Conservation (phyloP, 2,113 vertebrate species). For the Rhizomys pruinosus region DNA sequence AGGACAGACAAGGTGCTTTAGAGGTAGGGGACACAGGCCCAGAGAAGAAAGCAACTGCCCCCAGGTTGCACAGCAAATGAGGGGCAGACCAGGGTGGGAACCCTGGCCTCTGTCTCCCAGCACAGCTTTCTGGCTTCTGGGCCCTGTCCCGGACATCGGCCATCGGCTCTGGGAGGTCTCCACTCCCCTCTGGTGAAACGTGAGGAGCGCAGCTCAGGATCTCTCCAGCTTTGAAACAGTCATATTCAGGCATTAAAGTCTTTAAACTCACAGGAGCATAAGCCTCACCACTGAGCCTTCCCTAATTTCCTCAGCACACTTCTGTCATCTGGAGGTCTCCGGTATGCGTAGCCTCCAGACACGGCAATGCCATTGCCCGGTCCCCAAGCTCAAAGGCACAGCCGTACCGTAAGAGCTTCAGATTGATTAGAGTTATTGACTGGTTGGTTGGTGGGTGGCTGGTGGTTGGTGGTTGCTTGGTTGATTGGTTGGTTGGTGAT, state of each 20-base stretch:
- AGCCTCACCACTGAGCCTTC: background rate
- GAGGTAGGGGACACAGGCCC: background rate
- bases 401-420: background rate
- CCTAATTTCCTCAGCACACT: background rate
- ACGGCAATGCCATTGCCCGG: background rate
- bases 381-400: background rate
- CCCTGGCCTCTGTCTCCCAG: background rate
- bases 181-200: background rate
- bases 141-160: too few species aligned
- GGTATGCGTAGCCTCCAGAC: rapidly evolving
- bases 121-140: background rate
- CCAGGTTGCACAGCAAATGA: background rate
- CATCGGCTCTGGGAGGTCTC: too few species aligned
- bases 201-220: background rate
- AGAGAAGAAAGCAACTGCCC: too few species aligned
- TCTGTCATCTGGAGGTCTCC: background rate
- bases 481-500: too few species aligned
- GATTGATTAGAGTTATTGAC: too few species aligned
- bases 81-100: background rate
- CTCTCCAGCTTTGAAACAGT: background rate
- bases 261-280: background rate
- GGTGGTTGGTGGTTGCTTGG: too few species aligned
- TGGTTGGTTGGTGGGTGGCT: too few species aligned
- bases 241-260: background rate
- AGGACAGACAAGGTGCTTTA: background rate